These are phyloP conservation scores for Picathartes gymnocephalus DNA, from an alignment of 2,113 vertebrate species.

Conservation along the genomic window DNA sequence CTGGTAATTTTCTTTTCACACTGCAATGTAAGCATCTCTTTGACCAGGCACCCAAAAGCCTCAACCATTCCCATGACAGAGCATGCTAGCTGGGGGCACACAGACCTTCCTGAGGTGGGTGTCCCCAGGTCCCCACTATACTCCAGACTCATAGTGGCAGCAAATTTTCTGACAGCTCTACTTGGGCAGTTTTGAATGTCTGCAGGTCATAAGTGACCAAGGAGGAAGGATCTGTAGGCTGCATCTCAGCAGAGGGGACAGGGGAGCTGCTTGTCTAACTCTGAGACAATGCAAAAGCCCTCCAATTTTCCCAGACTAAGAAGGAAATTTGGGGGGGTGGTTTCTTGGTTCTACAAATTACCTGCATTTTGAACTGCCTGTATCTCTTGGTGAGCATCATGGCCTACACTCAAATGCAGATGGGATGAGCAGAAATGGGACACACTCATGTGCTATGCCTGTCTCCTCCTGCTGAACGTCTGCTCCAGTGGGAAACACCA, in stretches of 20 bases:
- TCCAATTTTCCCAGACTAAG: neutral
- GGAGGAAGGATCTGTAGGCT: neutral
- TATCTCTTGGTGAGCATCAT: neutral
- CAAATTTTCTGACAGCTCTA: neutral
- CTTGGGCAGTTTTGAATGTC: neutral
- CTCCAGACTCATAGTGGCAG: neutral
- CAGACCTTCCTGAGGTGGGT: neutral
- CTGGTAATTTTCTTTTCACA: neutral
- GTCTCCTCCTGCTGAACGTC: rapidly evolving
- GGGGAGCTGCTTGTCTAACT: neutral
- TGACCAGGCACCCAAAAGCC: neutral
- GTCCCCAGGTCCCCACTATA: neutral
- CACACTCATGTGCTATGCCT: rapidly evolving
- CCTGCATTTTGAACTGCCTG: neutral
- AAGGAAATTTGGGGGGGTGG: neutral
- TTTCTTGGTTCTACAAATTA: neutral
- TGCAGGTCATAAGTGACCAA: neutral
- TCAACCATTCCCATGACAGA: neutral
- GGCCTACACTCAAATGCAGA: neutral
- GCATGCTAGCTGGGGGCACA: rapidly evolving
- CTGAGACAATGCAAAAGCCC: neutral
- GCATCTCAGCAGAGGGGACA: neutral
- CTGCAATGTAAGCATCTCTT: neutral
- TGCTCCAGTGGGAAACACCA: neutral
- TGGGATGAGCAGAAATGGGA: neutral